phyloP scores from a whole-genome alignment of 2,797 vertebrate species.

The Tapera naevia region DNA sequence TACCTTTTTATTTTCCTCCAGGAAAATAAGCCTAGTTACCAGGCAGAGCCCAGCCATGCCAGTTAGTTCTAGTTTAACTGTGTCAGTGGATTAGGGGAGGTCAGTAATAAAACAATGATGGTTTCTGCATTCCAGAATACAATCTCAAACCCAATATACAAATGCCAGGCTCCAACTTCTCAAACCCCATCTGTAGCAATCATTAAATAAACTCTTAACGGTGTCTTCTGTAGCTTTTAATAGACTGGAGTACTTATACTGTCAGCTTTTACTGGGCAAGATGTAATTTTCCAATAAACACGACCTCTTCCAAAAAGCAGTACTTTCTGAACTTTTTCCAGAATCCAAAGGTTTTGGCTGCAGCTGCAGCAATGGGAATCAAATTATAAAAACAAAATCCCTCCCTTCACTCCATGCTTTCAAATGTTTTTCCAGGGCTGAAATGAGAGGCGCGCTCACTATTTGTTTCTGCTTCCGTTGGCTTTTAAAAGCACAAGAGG shows the following conservation, averaged over 20 bases:
- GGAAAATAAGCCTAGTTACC: background rate
- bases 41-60: background rate
- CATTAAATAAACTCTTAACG: conserved; percentile 56
- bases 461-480: conserved; percentile 75
- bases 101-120: background rate
- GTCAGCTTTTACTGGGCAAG: conserved; percentile 69
- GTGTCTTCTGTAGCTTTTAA: conserved; percentile 67
- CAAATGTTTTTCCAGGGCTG: conserved; percentile 70
- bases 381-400: conserved; percentile 72
- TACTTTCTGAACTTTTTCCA: conserved; percentile 71
- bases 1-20: background rate
- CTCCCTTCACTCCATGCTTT: conserved; percentile 64
- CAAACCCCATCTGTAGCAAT: conserved; percentile 14
- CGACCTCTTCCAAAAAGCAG: conserved; percentile 65
- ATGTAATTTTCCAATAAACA: conserved; percentile 74
- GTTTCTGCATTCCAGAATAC: background rate
- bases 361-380: conserved; percentile 70
- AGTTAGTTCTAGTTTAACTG: background rate
- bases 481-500: conserved; percentile 69
- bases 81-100: background rate
- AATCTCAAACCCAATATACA: background rate
- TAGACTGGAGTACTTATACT: conserved; percentile 65
- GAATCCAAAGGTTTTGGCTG: conserved; percentile 67
- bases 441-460: conserved; percentile 51
- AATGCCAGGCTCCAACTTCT: background rate